Percentiles rank a stretch among this genome's conserved stretches.
These are phyloP conservation scores for Paramisgurnus dabryanus DNA, from an alignment of 2,113 vertebrate genomes.

Conservation along the genomic window DNA sequence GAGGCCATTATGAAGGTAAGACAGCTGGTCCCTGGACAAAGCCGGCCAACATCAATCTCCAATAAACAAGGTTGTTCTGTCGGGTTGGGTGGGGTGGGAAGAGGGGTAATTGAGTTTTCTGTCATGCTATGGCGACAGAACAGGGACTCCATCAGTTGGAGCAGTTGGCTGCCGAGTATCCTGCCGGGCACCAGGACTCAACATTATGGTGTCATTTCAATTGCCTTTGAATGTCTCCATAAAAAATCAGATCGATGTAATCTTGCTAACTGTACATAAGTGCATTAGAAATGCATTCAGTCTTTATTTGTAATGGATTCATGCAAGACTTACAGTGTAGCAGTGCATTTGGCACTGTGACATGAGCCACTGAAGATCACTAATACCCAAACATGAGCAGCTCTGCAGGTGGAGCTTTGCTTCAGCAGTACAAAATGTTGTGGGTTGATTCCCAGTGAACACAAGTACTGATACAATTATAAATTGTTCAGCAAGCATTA, in stretches of 20 bases:
- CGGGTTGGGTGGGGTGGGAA: not conserved
- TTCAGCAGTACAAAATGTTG: no score
- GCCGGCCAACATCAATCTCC: slow-evolving; percentile 48
- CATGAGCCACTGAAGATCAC: not conserved
- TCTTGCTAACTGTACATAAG: slow-evolving; percentile 37
- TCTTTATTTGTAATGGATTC: slow-evolving; percentile 29
- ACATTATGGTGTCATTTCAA: slow-evolving; percentile 43
- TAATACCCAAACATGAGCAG: no score
- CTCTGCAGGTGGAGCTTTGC: no score
- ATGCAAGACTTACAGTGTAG: not conserved
- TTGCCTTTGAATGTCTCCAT: slow-evolving; percentile 33
- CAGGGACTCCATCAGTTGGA: slow-evolving; percentile 26
- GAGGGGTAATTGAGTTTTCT: slow-evolving; percentile 54
- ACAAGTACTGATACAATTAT: no score
- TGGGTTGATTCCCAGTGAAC: no score
- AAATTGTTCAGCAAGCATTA: no score
- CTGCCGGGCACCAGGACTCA: slow-evolving; percentile 36
- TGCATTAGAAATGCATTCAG: slow-evolving; percentile 38
- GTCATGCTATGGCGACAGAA: slow-evolving; percentile 20
- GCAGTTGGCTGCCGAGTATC: slow-evolving; percentile 25
- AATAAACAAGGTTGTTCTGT: slow-evolving; percentile 35
- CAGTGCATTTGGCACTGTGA: slow-evolving; percentile 2
- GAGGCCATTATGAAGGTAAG: slow-evolving; percentile 20
- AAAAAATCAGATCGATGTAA: slow-evolving; percentile 33
- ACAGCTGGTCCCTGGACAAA: slow-evolving; percentile 53